Evolutionary conservation across 2,797 vertebrate species (phyloP).

Genomic region (Morelia viridis): DNA sequence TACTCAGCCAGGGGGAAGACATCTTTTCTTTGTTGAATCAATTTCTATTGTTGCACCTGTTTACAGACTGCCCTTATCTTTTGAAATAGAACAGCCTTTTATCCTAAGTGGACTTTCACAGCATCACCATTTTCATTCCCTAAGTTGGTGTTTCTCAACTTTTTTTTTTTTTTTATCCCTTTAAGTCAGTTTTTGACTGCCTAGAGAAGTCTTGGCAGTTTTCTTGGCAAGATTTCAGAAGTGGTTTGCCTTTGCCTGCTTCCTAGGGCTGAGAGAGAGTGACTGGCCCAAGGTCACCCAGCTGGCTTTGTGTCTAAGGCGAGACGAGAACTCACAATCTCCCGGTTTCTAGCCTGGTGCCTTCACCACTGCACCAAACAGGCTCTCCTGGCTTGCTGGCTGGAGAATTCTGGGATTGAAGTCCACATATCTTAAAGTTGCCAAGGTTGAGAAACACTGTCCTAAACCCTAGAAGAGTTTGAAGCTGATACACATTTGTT

Average conservation of each 20-base stretch:
- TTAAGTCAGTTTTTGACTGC: neutral
- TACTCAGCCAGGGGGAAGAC: neutral
- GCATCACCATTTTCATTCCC: neutral
- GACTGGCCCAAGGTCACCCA: neutral
- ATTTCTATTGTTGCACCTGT: neutral
- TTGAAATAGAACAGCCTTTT: neutral
- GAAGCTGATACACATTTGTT: neutral
- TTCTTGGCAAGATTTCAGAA: neutral
- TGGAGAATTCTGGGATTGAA: neutral
- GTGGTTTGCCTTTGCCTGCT: neutral
- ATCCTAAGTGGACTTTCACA: neutral
- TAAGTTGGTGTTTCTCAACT: neutral
- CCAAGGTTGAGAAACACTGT: neutral
- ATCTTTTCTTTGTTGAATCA: neutral
- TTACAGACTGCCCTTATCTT: neutral
- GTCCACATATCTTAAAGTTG: neutral
- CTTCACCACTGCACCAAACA: neutral
- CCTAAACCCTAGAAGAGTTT: neutral
- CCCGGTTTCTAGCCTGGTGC: neutral
- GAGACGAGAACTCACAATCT: neutral
- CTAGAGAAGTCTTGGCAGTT: neutral
- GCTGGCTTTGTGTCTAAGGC: neutral
- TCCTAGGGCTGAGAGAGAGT: neutral
- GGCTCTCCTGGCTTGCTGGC: neutral
- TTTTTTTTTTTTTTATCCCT: accelerated